Evolutionary conservation across 1,140 invertebrate species (phyloP), one percentile per base, ranked within the genome.

Genomic region (Harpegnathos saltator): DNA sequence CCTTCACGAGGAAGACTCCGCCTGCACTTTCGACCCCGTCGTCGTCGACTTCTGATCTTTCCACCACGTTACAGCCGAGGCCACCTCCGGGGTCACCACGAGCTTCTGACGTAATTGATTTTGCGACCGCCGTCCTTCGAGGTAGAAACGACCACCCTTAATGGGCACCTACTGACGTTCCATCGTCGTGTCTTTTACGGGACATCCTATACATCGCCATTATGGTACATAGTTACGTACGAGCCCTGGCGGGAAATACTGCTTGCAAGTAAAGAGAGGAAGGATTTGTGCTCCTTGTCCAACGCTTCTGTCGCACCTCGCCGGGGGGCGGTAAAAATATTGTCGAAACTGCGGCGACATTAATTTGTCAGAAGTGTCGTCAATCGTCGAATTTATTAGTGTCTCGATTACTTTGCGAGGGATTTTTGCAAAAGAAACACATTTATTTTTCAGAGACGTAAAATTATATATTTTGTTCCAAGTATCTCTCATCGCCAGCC

Each of bases 81-180:
- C 59, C 29, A 74, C 77, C 63, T 68, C 56, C 83, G 15, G 38
- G 65, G 58, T 52, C n/a, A n/a, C 74, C 68, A 83, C 22, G 80
- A 75, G 87, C 63, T 86, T 81, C 78, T 83, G 85, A 85, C 78
- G 89, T 89, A 89, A 89, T 89, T 87, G 88, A 89, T 89, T 89
- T 89, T 89, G 89, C 88, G 88, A 85, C 88, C 88, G 69, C 73
- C 63, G 82, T 89, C 85, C 80, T 89, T 83, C 83, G 68, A 85
- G 82, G 58, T 78, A 82, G 88, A 85, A 87, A 89, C 89, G 88
- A 85, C 69, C 83, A 63, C 66, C 80, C 82, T 89, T 89, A 89
- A 89, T 85, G 85, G 83, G 52, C 80, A 65, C 59, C 59, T 75
- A 73, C 22, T 82, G 58, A 85, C 78, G 86, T 83, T 83, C 84